Evolutionary conservation across 1,140 invertebrate species (phyloP).

Genomic region (Pseudoatta argentina): DNA sequence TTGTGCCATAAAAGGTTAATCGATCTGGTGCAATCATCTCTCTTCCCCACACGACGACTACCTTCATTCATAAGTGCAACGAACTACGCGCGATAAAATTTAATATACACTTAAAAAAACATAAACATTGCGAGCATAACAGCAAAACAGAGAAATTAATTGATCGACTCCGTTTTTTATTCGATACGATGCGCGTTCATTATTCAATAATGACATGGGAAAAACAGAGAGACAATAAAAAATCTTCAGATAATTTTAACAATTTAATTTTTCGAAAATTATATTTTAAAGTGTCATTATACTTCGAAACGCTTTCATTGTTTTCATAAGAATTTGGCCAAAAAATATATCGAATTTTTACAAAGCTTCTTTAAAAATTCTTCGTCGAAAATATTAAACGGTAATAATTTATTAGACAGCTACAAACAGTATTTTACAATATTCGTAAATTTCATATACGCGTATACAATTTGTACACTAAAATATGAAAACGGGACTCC

Average conservation of each 20-base stretch:
- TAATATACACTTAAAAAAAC: constrained; percentile 31
- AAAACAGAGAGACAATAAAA: background rate
- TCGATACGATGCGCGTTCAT: background rate
- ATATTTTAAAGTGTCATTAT: background rate
- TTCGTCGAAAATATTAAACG: background rate
- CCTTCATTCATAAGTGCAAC: constrained; percentile 50
- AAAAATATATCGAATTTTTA: background rate
- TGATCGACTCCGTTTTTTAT: background rate
- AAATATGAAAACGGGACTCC: constrained; percentile 6
- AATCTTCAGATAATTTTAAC: background rate
- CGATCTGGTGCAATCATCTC: constrained; percentile 59
- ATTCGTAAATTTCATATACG: background rate
- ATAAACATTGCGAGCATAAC: constrained; percentile 23
- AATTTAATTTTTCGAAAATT: background rate
- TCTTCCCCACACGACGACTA: constrained; percentile 4
- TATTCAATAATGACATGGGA: background rate
- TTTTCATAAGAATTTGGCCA: background rate
- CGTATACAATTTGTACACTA: background rate
- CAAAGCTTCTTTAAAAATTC: background rate
- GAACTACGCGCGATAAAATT: constrained; percentile 38
- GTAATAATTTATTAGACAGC: background rate
- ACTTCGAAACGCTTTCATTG: background rate
- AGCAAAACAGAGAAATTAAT: background rate
- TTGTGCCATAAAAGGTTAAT: constrained; percentile 61
- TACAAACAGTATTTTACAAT: background rate